These are phyloP conservation scores for Calyptomena viridis DNA, from an alignment of 2,113 vertebrate species.

Conservation along the genomic window DNA sequence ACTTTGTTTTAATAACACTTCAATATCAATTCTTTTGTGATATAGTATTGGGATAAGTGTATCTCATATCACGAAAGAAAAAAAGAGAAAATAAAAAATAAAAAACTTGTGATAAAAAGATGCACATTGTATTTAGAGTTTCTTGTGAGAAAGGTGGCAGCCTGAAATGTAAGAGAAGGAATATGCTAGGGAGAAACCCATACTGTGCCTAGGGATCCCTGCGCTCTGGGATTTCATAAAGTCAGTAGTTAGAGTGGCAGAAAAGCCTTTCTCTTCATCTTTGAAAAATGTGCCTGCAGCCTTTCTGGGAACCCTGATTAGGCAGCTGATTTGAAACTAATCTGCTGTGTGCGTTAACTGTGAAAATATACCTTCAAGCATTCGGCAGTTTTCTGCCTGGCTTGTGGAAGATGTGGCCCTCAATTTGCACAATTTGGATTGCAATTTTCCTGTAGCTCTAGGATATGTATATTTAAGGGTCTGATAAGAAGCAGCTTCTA, in stretches of 20 bases:
- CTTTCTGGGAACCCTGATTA: slow-evolving; percentile 40
- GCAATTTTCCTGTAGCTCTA: slow-evolving; percentile 50
- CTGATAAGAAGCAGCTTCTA: slow-evolving; percentile 33
- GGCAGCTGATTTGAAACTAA: slow-evolving; percentile 49
- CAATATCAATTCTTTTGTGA: background rate
- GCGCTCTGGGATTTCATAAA: fast-evolving
- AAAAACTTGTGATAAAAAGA: background rate
- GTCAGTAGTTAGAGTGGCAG: background rate
- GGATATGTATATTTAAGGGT: slow-evolving; percentile 21
- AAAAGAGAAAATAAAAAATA: background rate
- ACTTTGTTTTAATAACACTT: background rate
- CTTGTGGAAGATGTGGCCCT: background rate
- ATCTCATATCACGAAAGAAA: background rate
- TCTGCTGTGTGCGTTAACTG: slow-evolving; percentile 2
- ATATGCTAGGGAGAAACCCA: background rate
- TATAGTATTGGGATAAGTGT: background rate
- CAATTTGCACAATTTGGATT: slow-evolving; percentile 32
- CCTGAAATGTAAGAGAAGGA: background rate
- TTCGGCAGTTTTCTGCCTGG: background rate
- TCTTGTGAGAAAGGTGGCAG: background rate
- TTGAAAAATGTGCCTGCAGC: slow-evolving; percentile 12
- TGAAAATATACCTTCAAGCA: slow-evolving; percentile 31
- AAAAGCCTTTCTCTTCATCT: slow-evolving; percentile 36
- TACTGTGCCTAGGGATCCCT: fast-evolving
- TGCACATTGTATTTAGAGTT: background rate